Evolutionary conservation across 2,888 invertebrate genomes (phyloP).

Genomic region (Polietes domitor): DNA sequence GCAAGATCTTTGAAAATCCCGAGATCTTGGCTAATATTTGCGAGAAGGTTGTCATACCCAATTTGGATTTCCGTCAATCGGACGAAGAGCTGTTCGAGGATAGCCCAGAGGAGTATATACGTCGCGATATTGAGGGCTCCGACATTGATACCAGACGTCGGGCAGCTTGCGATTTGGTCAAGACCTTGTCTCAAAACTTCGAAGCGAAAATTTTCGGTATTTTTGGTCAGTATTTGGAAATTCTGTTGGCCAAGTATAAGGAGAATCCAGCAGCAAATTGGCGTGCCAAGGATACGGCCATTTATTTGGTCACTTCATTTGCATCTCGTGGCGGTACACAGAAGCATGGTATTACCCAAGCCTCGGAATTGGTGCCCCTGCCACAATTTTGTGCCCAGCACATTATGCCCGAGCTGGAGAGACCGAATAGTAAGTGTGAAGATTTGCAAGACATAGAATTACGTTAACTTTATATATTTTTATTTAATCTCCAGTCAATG

Average conservation of each 20-base stretch:
- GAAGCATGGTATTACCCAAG: constrained; percentile 94
- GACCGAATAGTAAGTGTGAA: constrained; percentile 84
- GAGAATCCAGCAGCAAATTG: constrained; percentile 90
- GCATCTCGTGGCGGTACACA: constrained; percentile 94
- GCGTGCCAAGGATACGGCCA: constrained; percentile 97
- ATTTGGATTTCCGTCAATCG: constrained; percentile 96
- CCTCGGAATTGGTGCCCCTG: constrained; percentile 93
- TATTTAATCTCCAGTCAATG: constrained; percentile 85
- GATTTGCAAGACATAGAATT: neutral
- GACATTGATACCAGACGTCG: constrained; percentile 98
- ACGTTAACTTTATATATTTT: neutral
- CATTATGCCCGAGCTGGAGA: constrained; percentile 91
- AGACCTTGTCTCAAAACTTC: constrained; percentile 93
- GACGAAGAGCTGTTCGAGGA: constrained; percentile 99
- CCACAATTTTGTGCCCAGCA: constrained; percentile 94
- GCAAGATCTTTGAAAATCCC: constrained; percentile 93
- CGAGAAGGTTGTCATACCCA: constrained; percentile 99
- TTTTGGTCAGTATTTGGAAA: constrained; percentile 90
- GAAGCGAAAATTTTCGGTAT: constrained; percentile 93
- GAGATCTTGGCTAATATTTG: constrained; percentile 94
- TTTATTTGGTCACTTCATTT: constrained; percentile 97
- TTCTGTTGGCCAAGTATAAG: constrained; percentile 86
- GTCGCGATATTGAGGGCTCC: constrained; percentile 98
- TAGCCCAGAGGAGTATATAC: constrained; percentile 98
- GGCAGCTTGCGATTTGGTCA: constrained; percentile 98